Conservation (phyloP, 2,113 vertebrate genomes). For the Probosciger aterrimus region DNA sequence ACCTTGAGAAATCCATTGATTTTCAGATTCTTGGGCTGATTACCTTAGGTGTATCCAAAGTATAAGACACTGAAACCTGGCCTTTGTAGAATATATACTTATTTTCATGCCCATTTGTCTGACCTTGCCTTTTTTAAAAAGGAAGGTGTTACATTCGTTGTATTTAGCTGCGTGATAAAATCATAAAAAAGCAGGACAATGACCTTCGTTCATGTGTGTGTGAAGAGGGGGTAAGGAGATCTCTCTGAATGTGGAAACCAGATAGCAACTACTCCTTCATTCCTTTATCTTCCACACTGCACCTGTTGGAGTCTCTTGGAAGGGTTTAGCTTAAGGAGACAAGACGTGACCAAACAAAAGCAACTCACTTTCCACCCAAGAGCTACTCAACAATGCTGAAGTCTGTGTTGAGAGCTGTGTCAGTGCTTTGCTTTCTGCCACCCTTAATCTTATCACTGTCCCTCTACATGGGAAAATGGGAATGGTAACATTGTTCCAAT, state of each 20-base stretch:
- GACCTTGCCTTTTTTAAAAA: neutral
- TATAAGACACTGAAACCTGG: neutral
- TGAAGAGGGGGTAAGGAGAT: neutral
- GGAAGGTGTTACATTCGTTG: neutral
- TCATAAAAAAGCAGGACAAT: neutral
- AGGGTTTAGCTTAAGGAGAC: neutral
- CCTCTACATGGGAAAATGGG: neutral
- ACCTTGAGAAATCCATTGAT: neutral
- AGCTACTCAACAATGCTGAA: neutral
- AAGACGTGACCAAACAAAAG: neutral
- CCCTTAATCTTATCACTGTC: neutral
- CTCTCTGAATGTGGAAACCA: neutral
- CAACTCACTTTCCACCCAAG: neutral
- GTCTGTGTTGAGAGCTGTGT: neutral
- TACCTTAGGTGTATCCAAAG: neutral
- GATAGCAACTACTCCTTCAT: neutral
- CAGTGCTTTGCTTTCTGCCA: neutral
- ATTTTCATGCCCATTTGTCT: neutral
- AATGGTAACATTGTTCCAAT: neutral
- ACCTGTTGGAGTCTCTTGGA: neutral
- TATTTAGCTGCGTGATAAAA: neutral
- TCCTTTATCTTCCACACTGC: neutral
- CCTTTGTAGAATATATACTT: neutral
- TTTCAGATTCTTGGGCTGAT: neutral
- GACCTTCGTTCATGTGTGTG: neutral